Conservation (phyloP, 2,888 invertebrate genomes). For the Metalampra italica region DNA sequence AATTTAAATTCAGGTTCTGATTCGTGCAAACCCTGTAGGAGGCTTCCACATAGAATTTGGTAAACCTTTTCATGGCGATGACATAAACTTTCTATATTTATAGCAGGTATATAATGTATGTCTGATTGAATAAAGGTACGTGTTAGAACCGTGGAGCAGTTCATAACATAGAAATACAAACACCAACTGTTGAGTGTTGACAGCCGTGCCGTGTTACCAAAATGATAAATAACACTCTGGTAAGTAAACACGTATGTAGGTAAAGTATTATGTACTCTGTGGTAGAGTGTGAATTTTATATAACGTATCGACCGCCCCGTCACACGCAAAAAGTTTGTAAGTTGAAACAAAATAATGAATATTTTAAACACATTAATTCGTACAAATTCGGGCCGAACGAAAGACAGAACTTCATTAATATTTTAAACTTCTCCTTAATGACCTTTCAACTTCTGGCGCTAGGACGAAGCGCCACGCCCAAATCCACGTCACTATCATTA, state of each 20-base stretch:
- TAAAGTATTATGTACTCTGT: not conserved
- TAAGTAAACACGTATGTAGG: not conserved
- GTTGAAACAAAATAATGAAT: slow-evolving; percentile 1
- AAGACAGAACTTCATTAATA: slow-evolving; percentile 14
- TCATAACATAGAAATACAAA: too few relatives aligned
- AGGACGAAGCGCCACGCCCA: slow-evolving; percentile 1
- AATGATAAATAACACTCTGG: not conserved
- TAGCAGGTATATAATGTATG: too few relatives aligned
- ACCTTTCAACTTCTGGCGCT: slow-evolving; percentile 15
- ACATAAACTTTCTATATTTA: too few relatives aligned
- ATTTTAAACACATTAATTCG: slow-evolving; percentile 1
- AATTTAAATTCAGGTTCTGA: too few relatives aligned
- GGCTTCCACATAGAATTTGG: too few relatives aligned
- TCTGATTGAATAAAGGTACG: too few relatives aligned
- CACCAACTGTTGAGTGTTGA: too few relatives aligned
- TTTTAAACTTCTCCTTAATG: slow-evolving; percentile 9
- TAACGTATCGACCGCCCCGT: not conserved
- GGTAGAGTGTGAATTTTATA: not conserved
- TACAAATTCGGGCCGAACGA: slow-evolving; percentile 3
- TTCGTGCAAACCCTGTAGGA: too few relatives aligned
- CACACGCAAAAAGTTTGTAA: slow-evolving; percentile 3
- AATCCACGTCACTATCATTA: slow-evolving; percentile 29
- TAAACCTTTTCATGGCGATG: too few relatives aligned
- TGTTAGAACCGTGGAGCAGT: too few relatives aligned
- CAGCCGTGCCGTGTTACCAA: not conserved